Evolutionary conservation across 2,113 vertebrate genomes (phyloP), one percentile per base, ranked within the genome.

Genomic region (Gopherus flavomarginatus): DNA sequence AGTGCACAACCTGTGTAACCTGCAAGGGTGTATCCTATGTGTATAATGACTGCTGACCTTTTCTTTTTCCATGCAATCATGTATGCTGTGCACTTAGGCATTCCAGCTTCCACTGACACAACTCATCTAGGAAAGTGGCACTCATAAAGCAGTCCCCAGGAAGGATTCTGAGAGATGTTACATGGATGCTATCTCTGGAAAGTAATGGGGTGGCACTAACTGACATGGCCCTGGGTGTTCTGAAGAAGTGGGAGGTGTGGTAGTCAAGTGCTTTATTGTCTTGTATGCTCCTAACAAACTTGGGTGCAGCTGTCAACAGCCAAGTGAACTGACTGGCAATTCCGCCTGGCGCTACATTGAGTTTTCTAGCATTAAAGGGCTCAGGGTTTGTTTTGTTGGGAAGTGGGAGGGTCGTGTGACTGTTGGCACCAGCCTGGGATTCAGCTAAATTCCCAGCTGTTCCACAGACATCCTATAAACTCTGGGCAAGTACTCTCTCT

Each of bases 191-290:
- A 31, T 78, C 81, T 69, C 89, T 5, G 83, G 85, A 53, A 87
- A 95, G 85, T 90, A 42, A 49, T 26, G 29, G 49, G 78, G 52
- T 93, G 62, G 78, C 87, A 88, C 89, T 93, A 56, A 83, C 56
- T 84, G 89, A 42, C 56, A 38, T 4, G 83, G 92, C 85, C 78
- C 89, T 49, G 12, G 0, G 69, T 8, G 72, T 44, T 31, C 80
- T 94, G 84, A 95, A 94, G 92, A 78, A 95, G 83, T 62, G 81
- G 95, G 90, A 57, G 26, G 83, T 85, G 87, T 88, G 85, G 75
- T 53, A 90, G 87, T 56, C 81, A 42, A 83, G 88, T 84, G 83
- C 82, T 78, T 89, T 89, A 72, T 72, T 72, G n/a, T 10, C 4
- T 38, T 21, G 78, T 44, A 83, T 94, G 83, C 31, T 83, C 1